These are phyloP conservation scores for Prolemur simus DNA, from an alignment of 2,113 vertebrate species.

Conservation along the genomic window DNA sequence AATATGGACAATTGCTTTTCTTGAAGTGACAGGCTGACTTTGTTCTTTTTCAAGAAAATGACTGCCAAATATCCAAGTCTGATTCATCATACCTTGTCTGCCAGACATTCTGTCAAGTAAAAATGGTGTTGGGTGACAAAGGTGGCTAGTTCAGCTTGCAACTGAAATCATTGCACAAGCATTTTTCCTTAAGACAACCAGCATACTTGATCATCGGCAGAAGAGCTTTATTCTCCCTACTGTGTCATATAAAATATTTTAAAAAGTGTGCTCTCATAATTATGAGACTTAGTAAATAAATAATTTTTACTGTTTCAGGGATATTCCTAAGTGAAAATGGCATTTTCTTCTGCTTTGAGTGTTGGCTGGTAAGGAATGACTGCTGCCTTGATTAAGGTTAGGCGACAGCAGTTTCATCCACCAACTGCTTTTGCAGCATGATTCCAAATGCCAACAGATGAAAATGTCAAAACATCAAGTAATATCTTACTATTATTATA, in stretches of 20 bases:
- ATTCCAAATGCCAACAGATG: background rate
- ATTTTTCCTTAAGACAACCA: background rate
- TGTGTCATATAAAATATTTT: background rate
- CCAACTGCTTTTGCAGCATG: background rate
- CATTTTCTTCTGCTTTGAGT: background rate
- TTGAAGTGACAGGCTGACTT: background rate
- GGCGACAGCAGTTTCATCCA: background rate
- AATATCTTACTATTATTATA: background rate
- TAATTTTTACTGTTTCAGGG: background rate
- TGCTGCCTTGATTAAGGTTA: background rate
- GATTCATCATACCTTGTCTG: background rate
- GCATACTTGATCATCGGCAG: background rate
- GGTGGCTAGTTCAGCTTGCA: background rate
- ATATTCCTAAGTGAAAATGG: conserved; percentile 3
- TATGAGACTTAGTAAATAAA: background rate
- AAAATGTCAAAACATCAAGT: background rate
- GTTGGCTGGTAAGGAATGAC: background rate
- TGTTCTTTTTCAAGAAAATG: background rate
- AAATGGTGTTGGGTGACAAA: background rate
- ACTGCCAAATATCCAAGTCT: background rate
- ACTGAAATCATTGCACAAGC: background rate
- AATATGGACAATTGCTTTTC: background rate
- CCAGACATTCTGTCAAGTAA: background rate
- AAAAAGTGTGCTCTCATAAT: background rate
- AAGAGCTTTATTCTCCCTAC: background rate